These are phyloP conservation scores for Asobara japonica DNA, from an alignment of 1,140 invertebrate genomes.

Conservation along the genomic window DNA sequence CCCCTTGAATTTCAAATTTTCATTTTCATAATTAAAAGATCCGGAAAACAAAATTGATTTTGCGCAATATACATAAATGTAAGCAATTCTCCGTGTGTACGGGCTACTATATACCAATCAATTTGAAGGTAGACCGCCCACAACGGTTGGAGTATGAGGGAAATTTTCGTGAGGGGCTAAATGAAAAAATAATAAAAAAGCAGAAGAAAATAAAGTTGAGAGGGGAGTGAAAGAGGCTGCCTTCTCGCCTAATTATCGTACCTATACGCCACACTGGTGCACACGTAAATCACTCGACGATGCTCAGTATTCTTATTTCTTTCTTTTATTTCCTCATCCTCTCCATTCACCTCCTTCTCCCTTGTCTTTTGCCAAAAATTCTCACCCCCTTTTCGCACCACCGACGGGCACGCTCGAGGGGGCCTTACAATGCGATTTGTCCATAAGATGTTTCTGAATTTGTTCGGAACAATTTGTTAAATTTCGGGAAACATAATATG, in stretches of 20 bases:
- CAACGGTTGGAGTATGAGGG: slow-evolving; percentile 14
- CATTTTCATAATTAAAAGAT: background rate
- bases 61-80: slow-evolving; percentile 16
- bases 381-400: slow-evolving; percentile 10
- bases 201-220: background rate
- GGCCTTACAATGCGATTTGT: background rate
- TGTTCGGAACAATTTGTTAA: background rate
- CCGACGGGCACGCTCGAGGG: background rate
- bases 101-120: slow-evolving; percentile 32
- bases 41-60: background rate
- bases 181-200: background rate
- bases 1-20: background rate
- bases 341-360: background rate
- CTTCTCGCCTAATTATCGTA: slow-evolving; percentile 36
- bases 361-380: background rate
- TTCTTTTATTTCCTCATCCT: slow-evolving; percentile 17
- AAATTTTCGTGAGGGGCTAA: slow-evolving; percentile 21
- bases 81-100: slow-evolving; percentile 1
- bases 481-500: too few relatives aligned
- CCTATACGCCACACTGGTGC: slow-evolving; percentile 35
- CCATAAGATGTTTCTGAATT: slow-evolving; percentile 12
- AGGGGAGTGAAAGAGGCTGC: background rate
- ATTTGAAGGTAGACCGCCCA: slow-evolving; percentile 35
- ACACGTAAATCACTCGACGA: slow-evolving; percentile 39
- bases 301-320: slow-evolving; percentile 8